Conservation (phyloP, 2,888 invertebrate species). For the Mactromeris polynyma region DNA sequence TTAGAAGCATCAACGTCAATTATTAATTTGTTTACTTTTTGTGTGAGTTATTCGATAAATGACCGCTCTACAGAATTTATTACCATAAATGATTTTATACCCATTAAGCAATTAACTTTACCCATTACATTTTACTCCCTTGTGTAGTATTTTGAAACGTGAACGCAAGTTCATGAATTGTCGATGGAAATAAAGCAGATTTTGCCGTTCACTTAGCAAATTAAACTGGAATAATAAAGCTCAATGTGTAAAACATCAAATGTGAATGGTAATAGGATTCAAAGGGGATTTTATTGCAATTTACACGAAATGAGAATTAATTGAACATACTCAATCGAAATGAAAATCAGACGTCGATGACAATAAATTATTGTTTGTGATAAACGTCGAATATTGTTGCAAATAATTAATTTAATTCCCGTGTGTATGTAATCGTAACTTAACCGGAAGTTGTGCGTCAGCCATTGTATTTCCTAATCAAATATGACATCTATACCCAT, state of each 20-base stretch:
- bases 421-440: background rate
- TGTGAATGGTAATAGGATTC: background rate
- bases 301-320: conserved; percentile 2
- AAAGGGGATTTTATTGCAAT: background rate
- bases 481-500: background rate
- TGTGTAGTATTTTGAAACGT: background rate
- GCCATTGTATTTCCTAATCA: background rate
- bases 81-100: background rate
- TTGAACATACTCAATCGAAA: background rate
- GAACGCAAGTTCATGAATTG: background rate
- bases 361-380: background rate
- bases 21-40: too few species aligned
- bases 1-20: too few species aligned
- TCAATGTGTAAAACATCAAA: background rate
- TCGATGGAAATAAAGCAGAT: background rate
- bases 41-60: too few species aligned
- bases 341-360: background rate
- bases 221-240: background rate
- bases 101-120: background rate
- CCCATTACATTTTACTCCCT: background rate
- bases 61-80: background rate
- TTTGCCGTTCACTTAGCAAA: background rate
- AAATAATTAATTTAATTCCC: conserved; percentile 16
- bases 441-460: background rate
- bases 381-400: background rate